phyloP scores from a whole-genome alignment of 1,140 invertebrate species.

The Drosophila sechellia region DNA sequence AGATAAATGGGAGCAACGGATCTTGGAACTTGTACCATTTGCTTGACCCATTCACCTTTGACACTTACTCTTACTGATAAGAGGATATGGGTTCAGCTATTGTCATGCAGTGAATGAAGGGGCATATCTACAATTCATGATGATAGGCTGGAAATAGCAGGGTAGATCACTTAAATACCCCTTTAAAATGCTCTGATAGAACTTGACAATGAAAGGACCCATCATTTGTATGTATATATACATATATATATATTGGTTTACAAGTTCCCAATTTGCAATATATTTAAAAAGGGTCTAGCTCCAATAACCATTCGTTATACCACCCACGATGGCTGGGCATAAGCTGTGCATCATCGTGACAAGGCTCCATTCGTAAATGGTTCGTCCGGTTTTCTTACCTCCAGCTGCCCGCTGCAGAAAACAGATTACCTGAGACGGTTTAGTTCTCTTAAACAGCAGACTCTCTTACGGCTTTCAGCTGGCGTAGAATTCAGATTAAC shows the following conservation, averaged over 20 bases:
- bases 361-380: neutral
- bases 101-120: neutral
- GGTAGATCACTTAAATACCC: neutral
- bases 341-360: neutral
- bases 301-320: too few species aligned
- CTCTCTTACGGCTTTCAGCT: neutral
- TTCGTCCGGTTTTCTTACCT: neutral
- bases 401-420: neutral
- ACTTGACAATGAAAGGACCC: too few species aligned
- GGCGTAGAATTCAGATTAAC: conserved; percentile 3
- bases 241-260: too few species aligned
- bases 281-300: too few species aligned
- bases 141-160: neutral
- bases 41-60: neutral
- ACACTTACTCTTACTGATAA: neutral
- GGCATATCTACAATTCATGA: neutral
- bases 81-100: neutral
- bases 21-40: neutral
- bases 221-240: too few species aligned
- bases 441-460: neutral
- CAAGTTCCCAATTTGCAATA: too few species aligned
- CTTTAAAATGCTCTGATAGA: neutral
- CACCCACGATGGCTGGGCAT: too few species aligned
- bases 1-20: neutral
- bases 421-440: neutral